Evolutionary conservation across 2,113 vertebrate genomes (phyloP).

Genomic region (Dipodomys stephensi): DNA sequence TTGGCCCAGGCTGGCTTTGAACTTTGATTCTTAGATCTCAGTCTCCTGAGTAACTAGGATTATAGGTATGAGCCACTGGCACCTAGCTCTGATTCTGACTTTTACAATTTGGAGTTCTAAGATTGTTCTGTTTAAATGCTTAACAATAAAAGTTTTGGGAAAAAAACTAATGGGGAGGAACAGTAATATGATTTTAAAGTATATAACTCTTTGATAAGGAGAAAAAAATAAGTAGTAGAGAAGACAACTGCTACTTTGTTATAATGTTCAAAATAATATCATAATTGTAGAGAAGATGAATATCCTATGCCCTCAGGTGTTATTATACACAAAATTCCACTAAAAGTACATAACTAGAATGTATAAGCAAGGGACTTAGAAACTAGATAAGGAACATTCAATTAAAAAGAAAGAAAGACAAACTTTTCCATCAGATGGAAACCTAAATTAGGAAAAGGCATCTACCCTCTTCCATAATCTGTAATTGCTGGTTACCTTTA

Average conservation of each 20-base stretch:
- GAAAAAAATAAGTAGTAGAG: not conserved
- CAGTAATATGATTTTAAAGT: not conserved
- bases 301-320: not conserved
- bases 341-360: not conserved
- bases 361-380: not conserved
- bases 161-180: not conserved
- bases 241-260: not conserved
- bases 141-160: not conserved
- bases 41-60: too few species aligned
- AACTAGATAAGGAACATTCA: not conserved
- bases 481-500: conserved; percentile 59
- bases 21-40: too few species aligned
- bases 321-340: not conserved
- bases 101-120: not conserved
- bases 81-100: not conserved
- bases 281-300: not conserved
- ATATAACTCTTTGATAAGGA: not conserved
- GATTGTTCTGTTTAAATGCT: not conserved
- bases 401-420: not conserved
- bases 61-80: too few species aligned
- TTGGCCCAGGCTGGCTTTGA: too few species aligned
- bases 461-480: conserved; percentile 42
- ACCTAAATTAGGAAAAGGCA: conserved; percentile 59
- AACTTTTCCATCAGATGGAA: conserved; percentile 41
- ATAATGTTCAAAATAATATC: not conserved